Evolutionary conservation across 2,113 vertebrate species (phyloP).

Genomic region (Probosciger aterrimus): DNA sequence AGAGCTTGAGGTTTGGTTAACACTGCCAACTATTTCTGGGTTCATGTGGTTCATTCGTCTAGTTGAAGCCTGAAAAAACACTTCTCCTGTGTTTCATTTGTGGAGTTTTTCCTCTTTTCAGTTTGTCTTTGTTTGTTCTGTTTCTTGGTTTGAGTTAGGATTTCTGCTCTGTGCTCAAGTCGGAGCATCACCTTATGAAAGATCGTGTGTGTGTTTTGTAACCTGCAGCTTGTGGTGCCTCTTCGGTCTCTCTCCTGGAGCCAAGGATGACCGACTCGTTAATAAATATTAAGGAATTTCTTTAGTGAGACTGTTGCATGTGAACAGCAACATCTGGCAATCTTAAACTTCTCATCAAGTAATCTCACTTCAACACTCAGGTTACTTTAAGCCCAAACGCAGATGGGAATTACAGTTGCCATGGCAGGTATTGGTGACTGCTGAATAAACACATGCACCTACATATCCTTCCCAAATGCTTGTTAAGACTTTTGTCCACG

Average conservation of each 20-base stretch:
- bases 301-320: not conserved
- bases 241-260: not conserved
- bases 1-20: slow-evolving; percentile 20
- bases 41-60: not conserved
- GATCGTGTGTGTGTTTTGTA: not conserved
- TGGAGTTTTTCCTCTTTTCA: not conserved
- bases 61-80: slow-evolving; percentile 8
- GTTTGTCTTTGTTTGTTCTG: slow-evolving; percentile 13
- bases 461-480: not conserved
- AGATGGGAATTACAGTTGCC: not conserved
- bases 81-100: not conserved
- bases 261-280: not conserved
- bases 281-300: not conserved
- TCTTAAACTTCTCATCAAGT: not conserved
- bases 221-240: not conserved
- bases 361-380: not conserved
- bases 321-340: not conserved
- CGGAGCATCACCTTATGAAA: not conserved
- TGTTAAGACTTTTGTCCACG: not conserved
- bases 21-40: slow-evolving; percentile 39
- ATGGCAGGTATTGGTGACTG: not conserved
- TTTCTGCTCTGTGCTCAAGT: not conserved
- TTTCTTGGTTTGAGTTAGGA: not conserved
- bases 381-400: not conserved
- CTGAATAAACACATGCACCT: fast-evolving